Base-by-base conservation (phyloP, 37 sponge, comb jelly and placozoan species). In the Spongia lamella region DNA sequence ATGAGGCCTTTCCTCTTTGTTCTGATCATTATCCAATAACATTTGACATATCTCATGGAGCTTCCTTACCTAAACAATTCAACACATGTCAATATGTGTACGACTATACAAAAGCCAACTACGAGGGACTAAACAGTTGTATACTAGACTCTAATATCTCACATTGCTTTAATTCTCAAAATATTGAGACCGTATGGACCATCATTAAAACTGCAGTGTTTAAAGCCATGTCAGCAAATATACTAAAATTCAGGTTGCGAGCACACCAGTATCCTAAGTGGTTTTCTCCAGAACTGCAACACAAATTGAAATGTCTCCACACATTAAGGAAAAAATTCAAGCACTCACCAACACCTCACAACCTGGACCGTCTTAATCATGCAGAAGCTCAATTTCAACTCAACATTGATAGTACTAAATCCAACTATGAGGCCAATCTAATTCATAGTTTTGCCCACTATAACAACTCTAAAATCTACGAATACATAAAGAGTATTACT, bases 101-200 rank as follows among this genome's bases (percentile, higher is more conserved):
- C 24, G 70, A 69, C 53, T 69, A 26, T 53, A 26, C 17, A 7
- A 69, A 69, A 49, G 70, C 53, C 5, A 53, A 69, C 70, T 69
- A 19, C 36, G 53, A 9, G 9, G 53, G 53, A 19, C 50, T 69
- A 19, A 26, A 53, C 70, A 47, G 19, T n/a, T 49, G 17, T n/a
- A 17, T 69, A 14, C 17, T 20, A 6, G 70, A 69, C 50, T 20
- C 19, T 15, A 30, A 69, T n/a, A 51, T 69, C 25, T 24, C 27
- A 14, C 5, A 51, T 26, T 69, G 70, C n/a, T n/a, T 11, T 36
- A 25, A 38, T 5, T 43, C n/a, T 5, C 14, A 39, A 51, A 53
- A 69, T 69, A 30, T 69, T 19, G 53, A 69, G 5, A 25, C 19
- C 5, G 29, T 69, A 5, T 69, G 70, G 70, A 13, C n/a, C 9